A percentile compares a stretch with the other conserved stretches of the same genome.
These are phyloP conservation scores for Leucoraja erinaceus DNA, from an alignment of 2,113 vertebrate genomes.

Conservation along the genomic window DNA sequence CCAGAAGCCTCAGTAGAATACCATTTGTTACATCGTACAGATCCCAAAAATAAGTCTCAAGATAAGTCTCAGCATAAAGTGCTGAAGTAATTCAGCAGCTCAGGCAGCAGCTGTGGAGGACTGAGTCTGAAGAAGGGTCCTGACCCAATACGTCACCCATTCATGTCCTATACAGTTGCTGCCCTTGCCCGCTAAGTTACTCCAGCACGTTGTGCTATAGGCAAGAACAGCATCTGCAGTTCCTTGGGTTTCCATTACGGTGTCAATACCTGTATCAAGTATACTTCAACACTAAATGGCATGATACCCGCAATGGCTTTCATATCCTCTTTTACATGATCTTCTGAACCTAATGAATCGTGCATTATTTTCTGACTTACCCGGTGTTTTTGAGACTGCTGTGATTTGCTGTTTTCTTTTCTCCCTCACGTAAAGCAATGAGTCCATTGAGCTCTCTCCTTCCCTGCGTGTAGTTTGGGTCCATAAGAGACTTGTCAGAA, in stretches of 20 bases:
- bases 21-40: not conserved
- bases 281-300: not conserved
- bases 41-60: not conserved
- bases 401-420: not conserved
- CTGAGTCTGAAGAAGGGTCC: too few relatives aligned
- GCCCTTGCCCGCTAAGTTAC: too few relatives aligned
- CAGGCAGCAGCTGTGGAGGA: too few relatives aligned
- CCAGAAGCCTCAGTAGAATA: not conserved
- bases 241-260: too few relatives aligned
- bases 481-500: not conserved
- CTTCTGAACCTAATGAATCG: not conserved
- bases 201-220: too few relatives aligned
- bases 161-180: too few relatives aligned
- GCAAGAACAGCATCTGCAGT: too few relatives aligned
- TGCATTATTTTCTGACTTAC: slow-evolving; percentile 16
- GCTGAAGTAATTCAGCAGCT: too few relatives aligned
- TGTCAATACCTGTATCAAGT: not conserved
- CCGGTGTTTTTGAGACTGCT: not conserved
- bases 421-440: not conserved
- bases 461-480: not conserved
- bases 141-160: too few relatives aligned
- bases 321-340: not conserved
- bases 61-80: not conserved
- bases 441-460: not conserved
- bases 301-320: not conserved